Conservation (phyloP, 2,888 invertebrate species). For the Drosophila siamana region DNA sequence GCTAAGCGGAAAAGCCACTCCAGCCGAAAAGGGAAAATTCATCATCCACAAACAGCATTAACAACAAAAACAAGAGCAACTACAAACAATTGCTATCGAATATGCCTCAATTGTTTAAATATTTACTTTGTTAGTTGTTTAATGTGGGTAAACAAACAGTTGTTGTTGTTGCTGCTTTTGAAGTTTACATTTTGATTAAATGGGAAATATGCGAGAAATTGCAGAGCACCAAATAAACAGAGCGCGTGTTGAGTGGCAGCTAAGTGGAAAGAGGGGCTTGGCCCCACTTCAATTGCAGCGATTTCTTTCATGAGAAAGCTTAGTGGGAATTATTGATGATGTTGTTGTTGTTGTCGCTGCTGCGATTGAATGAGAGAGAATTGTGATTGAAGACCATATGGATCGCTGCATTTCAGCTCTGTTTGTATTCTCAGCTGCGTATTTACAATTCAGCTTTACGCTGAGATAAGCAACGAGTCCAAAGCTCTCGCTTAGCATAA, state of each 20-base stretch:
- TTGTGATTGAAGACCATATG: conserved; percentile 34
- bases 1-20: conserved; percentile 26
- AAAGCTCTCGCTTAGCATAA: conserved; percentile 8
- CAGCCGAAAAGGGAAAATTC: conserved; percentile 18
- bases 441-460: conserved; percentile 27
- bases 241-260: conserved; percentile 19
- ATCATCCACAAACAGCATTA: conserved; percentile 30
- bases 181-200: conserved; percentile 57
- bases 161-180: conserved; percentile 10
- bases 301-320: conserved; percentile 35
- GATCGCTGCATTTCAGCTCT: conserved; percentile 17
- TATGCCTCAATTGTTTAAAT: conserved; percentile 56
- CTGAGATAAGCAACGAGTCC: conserved; percentile 36
- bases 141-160: conserved; percentile 34
- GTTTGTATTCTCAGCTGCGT: conserved; percentile 41
- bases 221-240: conserved; percentile 30
- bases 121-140: conserved; percentile 56
- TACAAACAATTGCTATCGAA: conserved; percentile 10
- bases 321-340: conserved; percentile 7
- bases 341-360: conserved; percentile 17
- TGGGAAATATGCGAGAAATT: conserved; percentile 50
- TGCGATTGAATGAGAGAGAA: conserved; percentile 25
- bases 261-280: conserved; percentile 13
- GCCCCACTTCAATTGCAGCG: conserved; percentile 31
- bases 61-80: not conserved